These are phyloP conservation scores for Gymnocephalus cernua DNA, from an alignment of 2,113 vertebrate species.

Conservation along the genomic window DNA sequence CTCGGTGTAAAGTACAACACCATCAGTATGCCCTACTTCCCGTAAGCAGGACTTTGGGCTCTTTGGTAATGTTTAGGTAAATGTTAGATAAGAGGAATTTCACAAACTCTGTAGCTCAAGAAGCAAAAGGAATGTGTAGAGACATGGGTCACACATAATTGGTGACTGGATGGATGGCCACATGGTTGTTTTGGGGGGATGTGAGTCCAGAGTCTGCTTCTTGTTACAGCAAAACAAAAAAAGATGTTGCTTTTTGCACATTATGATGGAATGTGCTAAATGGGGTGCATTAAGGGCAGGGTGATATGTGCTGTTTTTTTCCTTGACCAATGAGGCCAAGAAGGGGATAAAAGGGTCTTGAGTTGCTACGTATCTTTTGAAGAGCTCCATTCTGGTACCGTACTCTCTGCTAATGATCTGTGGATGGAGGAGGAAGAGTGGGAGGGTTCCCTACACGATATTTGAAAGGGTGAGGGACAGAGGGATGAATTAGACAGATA, in stretches of 20 bases:
- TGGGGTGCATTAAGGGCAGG: slow-evolving; percentile 19
- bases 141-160: slow-evolving; percentile 18
- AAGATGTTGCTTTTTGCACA: slow-evolving; percentile 38
- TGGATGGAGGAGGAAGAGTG: slow-evolving; percentile 67
- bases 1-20: slow-evolving; percentile 19
- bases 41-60: slow-evolving; percentile 55
- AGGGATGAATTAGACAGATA: slow-evolving; percentile 68
- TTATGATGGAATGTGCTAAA: slow-evolving; percentile 55
- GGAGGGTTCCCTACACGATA: slow-evolving; percentile 59
- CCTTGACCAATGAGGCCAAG: slow-evolving; percentile 70
- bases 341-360: slow-evolving; percentile 75
- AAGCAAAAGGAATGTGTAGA: slow-evolving; percentile 1
- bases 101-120: slow-evolving; percentile 12
- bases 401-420: slow-evolving; percentile 78
- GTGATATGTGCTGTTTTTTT: slow-evolving; percentile 53
- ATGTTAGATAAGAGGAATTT: slow-evolving; percentile 69
- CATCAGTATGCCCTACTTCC: slow-evolving; percentile 15
- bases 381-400: slow-evolving; percentile 66
- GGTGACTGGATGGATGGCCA: slow-evolving; percentile 1
- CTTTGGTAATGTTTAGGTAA: slow-evolving; percentile 59
- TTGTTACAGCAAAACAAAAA: slow-evolving; percentile 36
- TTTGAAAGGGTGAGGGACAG: slow-evolving; percentile 60
- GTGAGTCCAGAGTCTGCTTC: slow-evolving; percentile 46
- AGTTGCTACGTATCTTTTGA: slow-evolving; percentile 74
- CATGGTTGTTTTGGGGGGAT: slow-evolving; percentile 4